Evolutionary conservation across 1,140 invertebrate species (phyloP).

Genomic region (Tachypleus tridentatus): DNA sequence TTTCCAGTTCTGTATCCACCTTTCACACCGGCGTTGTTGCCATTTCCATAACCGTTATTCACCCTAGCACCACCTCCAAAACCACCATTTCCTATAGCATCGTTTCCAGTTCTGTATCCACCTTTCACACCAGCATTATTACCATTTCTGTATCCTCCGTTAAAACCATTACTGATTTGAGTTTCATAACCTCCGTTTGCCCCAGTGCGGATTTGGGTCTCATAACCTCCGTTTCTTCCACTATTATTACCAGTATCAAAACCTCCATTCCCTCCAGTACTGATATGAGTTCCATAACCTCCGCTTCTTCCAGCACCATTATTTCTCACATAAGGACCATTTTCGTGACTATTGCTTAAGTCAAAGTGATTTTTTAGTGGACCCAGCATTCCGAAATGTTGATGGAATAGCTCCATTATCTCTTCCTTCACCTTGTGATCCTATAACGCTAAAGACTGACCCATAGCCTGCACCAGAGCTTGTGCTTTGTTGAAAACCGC

Average conservation of each 20-base stretch:
- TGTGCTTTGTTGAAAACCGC: too few species aligned
- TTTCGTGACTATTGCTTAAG: neutral
- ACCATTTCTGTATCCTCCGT: neutral
- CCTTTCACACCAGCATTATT: too few species aligned
- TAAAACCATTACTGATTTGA: too few species aligned
- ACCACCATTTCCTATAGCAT: neutral
- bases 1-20: neutral
- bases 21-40: neutral
- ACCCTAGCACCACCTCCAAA: neutral
- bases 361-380: too few species aligned
- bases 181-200: too few species aligned
- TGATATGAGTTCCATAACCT: neutral
- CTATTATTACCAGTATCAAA: neutral
- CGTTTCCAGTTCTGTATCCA: slow-evolving; percentile 2
- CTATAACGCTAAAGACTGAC: too few species aligned
- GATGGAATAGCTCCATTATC: too few species aligned
- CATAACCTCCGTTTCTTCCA: neutral
- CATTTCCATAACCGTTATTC: neutral
- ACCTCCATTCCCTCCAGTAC: neutral
- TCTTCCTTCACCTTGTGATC: too few species aligned
- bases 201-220: neutral
- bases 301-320: neutral
- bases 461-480: too few species aligned
- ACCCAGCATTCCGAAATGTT: too few species aligned
- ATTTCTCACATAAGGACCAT: neutral